phyloP scores from a whole-genome alignment of 2,113 vertebrate species.

The Helogale parvula region DNA sequence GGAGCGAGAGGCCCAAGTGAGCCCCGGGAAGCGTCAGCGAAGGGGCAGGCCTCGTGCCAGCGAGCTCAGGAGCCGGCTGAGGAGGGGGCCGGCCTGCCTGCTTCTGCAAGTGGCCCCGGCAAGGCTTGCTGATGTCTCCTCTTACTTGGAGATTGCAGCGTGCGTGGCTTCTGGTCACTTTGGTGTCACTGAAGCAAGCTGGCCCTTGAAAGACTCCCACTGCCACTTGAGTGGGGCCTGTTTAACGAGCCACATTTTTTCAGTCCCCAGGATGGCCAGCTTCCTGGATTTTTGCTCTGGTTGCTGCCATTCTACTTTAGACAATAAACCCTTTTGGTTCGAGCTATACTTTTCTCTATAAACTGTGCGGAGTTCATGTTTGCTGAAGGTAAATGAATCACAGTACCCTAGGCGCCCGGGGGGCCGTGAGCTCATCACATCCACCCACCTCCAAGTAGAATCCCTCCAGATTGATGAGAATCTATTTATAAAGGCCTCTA shows the following conservation, averaged over 20 bases:
- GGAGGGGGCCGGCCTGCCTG: background rate
- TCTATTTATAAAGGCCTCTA: background rate
- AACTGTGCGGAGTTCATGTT: fast-evolving
- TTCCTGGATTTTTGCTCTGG: no score
- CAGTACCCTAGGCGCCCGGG: fast-evolving
- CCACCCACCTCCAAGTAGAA: background rate
- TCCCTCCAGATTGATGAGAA: fast-evolving
- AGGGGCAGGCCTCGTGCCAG: constrained; percentile 75
- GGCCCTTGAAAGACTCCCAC: background rate
- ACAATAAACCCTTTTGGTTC: fast-evolving
- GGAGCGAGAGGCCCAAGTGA: constrained; percentile 74
- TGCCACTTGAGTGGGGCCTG: no score
- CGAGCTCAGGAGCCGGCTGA: background rate
- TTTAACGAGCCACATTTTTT: fast-evolving
- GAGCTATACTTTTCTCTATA: background rate
- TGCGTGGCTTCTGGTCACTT: fast-evolving
- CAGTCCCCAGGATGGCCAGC: fast-evolving
- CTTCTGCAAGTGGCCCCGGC: constrained; percentile 51
- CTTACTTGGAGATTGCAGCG: background rate
- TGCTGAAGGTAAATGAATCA: fast-evolving
- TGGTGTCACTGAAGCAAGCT: background rate
- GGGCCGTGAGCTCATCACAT: fast-evolving
- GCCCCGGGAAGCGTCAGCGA: constrained; percentile 53
- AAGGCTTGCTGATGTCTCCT: constrained; percentile 21
- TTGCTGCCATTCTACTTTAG: background rate